These are phyloP conservation scores for Frankliniella intonsa DNA, from an alignment of 2,888 invertebrate species.

Conservation along the genomic window DNA sequence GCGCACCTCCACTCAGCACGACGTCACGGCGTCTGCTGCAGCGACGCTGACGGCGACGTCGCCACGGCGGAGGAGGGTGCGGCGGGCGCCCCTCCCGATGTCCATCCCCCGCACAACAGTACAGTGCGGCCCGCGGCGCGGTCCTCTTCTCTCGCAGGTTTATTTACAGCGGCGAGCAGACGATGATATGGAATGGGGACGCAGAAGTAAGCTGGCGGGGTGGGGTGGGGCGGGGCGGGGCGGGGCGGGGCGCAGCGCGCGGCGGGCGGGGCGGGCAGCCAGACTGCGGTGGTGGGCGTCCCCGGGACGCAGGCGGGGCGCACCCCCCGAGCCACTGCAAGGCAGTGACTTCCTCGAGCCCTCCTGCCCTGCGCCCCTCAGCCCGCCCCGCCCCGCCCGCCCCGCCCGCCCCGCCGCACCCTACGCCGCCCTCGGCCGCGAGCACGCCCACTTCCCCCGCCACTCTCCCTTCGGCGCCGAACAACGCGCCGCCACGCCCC, in stretches of 20 bases:
- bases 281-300: neutral
- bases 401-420: neutral
- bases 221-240: neutral
- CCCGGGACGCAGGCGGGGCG: neutral
- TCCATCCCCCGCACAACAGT: no score
- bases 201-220: neutral
- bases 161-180: neutral
- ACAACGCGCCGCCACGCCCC: neutral
- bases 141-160: neutral
- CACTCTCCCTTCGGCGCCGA: neutral
- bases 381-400: neutral
- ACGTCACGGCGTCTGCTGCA: neutral
- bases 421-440: neutral
- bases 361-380: neutral
- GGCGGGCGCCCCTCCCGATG: no score
- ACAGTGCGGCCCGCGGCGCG: neutral
- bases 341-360: constrained; percentile 17
- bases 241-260: neutral
- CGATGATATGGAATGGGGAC: neutral
- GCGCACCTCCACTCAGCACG: neutral
- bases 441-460: neutral
- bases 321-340: neutral
- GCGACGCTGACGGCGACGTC: neutral
- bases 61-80: no score
- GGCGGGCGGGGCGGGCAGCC: neutral